Evolutionary conservation across 1,140 invertebrate genomes (phyloP), one percentile per base, ranked within the genome.

Genomic region (Bombus polaris): DNA sequence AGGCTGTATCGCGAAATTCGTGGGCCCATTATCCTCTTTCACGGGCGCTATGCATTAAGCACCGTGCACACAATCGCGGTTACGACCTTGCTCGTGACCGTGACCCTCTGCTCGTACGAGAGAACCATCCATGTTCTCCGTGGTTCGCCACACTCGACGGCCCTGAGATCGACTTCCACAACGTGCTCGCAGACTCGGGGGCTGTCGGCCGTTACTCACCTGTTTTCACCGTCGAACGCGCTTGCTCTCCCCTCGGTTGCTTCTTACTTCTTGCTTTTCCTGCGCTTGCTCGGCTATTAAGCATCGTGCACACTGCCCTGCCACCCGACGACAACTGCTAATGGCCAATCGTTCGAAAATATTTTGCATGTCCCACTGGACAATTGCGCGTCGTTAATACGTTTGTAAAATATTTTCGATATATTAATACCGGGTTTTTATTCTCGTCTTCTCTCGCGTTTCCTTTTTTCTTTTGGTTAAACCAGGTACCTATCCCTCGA

Each of bases 121-220:
- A 66, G 88, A 86, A 80, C 28, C 88, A 92, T 91, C 90, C 90
- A 88, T 85, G 90, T 85, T 86, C 88, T 71, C 88, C 81, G 89
- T 84, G 87, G 89, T 90, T 91, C 89, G 89, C 89, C 88, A 91
- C 89, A 91, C 92, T 93, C 90, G 90, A 86, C 92, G 92, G 88
- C 92, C 92, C 90, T 93, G 92, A 93, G 89, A 90, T 90, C 88
- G 88, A 85, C 89, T 90, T 85, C 65, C 86, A 76, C 75, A 81
- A 81, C 80, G 86, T 89, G 85, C 88, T 90, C 74, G 81, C 65
- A 89, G 82, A 87, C 88, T 92, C 91, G 89, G 88, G 91, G 91
- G 87, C 92, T 93, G 90, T 93, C 92, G 92, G 92, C 92, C 92
- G 92, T 93, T 93, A 93, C 92, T 93, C 93, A 93, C 92, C 91